phyloP scores from a whole-genome alignment of 2,888 invertebrate species.

The Euplexia lucipara region DNA sequence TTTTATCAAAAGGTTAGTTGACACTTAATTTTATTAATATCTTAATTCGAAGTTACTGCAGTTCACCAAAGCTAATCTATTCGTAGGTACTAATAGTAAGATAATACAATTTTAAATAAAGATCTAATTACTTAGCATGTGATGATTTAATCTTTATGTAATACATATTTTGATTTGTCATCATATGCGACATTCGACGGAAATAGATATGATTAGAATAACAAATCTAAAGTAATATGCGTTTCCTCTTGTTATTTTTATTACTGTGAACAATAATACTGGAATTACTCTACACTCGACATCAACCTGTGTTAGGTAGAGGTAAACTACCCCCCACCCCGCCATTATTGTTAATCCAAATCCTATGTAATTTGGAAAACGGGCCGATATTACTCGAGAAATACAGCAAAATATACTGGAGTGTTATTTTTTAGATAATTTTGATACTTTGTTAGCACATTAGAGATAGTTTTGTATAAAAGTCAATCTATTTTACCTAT shows the following conservation, averaged over 20 bases:
- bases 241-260: constrained; percentile 6
- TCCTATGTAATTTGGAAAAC: no score
- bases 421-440: no score
- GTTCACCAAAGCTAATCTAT: no score
- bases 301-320: background rate
- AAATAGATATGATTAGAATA: constrained; percentile 22
- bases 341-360: no score
- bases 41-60: background rate
- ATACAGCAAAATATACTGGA: no score
- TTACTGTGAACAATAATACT: background rate
- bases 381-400: no score
- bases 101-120: background rate
- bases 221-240: constrained; percentile 14
- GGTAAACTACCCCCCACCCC: no score
- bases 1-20: no score
- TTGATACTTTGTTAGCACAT: background rate
- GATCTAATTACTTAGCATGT: background rate
- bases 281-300: background rate
- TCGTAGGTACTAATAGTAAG: no score
- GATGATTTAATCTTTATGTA: constrained; percentile 11
- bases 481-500: no score
- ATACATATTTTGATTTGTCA: background rate
- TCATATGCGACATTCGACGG: background rate
- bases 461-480: background rate
- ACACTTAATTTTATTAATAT: no score